These are phyloP conservation scores for Parnassius apollo DNA, from an alignment of 2,888 invertebrate species.

Conservation along the genomic window DNA sequence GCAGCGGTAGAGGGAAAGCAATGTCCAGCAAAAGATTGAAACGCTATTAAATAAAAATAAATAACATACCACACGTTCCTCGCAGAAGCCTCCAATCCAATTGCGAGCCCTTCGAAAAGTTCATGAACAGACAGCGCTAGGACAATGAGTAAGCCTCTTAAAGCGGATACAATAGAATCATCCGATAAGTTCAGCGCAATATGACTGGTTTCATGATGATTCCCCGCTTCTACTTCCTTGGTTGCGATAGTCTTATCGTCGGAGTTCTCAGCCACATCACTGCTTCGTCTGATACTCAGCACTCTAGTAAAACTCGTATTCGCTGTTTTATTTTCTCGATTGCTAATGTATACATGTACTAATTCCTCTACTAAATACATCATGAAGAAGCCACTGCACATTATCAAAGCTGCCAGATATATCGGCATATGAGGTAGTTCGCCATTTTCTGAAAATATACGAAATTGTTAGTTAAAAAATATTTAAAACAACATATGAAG, in stretches of 20 bases:
- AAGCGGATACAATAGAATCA: conserved; percentile 69
- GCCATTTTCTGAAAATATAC: conserved; percentile 54
- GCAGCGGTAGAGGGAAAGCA: too few relatives aligned
- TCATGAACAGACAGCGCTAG: conserved; percentile 89
- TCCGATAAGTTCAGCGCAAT: conserved; percentile 46
- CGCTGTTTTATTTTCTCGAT: conserved; percentile 61
- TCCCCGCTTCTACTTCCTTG: conserved; percentile 42
- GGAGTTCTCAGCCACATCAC: conserved; percentile 28
- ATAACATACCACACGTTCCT: conserved; percentile 66
- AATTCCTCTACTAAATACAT: conserved; percentile 90
- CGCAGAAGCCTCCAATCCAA: conserved; percentile 86
- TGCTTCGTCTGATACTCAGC: conserved; percentile 59
- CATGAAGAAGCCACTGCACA: conserved; percentile 88
- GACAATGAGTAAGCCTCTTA: conserved; percentile 89
- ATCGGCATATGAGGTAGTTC: conserved; percentile 80
- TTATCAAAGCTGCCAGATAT: conserved; percentile 86
- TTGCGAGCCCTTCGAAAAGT: conserved; percentile 91
- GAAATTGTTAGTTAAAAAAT: neutral
- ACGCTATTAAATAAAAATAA: neutral
- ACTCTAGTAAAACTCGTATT: conserved; percentile 56
- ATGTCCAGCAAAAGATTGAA: too few relatives aligned
- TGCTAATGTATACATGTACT: conserved; percentile 85
- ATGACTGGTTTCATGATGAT: conserved; percentile 56
- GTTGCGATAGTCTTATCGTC: conserved; percentile 30
- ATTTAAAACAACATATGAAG: too few relatives aligned